Percentiles rank a stretch among this genome's conserved stretches.
Conservation (phyloP, 1,140 invertebrate species). For the Eufriesea mexicana region DNA sequence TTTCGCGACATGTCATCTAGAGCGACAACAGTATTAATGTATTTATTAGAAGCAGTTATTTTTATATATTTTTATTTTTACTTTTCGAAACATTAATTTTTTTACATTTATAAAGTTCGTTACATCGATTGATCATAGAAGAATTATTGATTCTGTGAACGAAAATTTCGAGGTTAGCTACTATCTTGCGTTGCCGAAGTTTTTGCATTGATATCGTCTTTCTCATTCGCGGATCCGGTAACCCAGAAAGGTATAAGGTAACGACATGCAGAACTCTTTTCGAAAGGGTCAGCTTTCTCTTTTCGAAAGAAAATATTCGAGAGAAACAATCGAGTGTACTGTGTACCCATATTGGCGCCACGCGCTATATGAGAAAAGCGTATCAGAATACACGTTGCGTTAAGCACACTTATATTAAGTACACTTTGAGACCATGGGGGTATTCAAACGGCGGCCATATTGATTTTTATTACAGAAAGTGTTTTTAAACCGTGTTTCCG, state of each 20-base stretch:
- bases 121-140: neutral
- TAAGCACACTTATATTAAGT: neutral
- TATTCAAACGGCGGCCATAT: neutral
- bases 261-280: slow-evolving; percentile 18
- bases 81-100: neutral
- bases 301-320: slow-evolving; percentile 45
- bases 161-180: slow-evolving; percentile 20
- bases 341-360: neutral
- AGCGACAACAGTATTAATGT: no score
- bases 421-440: neutral
- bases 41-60: no score
- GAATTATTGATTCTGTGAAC: neutral
- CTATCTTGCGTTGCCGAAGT: slow-evolving; percentile 3
- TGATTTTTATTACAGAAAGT: neutral
- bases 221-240: slow-evolving; percentile 59
- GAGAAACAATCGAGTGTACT: slow-evolving; percentile 31
- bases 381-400: slow-evolving; percentile 20
- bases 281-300: slow-evolving; percentile 56
- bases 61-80: neutral
- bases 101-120: no score
- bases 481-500: neutral
- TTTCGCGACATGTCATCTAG: neutral
- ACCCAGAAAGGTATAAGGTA: slow-evolving; percentile 60
- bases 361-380: neutral
- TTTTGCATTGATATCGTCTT: slow-evolving; percentile 58